Evolutionary conservation across 2,797 vertebrate species (phyloP).

Genomic region (Brachyalestes nurse): DNA sequence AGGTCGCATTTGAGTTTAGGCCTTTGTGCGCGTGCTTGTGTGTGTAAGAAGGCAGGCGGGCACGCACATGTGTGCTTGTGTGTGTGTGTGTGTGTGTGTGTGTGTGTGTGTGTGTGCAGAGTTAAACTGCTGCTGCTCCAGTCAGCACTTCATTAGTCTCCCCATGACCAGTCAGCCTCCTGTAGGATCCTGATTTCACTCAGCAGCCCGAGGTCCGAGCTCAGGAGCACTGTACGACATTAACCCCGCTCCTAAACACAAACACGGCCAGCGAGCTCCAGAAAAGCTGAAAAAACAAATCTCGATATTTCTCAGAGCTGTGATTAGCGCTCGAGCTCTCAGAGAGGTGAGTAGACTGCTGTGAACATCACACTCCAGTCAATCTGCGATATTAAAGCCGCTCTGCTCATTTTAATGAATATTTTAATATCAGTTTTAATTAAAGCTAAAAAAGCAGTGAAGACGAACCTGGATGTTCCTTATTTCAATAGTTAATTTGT

Average conservation of each 20-base stretch:
- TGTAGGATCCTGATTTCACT: slow-evolving; percentile 33
- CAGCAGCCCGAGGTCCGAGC: not conserved
- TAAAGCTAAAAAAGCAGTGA: no score
- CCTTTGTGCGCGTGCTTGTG: not conserved
- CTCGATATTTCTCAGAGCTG: not conserved
- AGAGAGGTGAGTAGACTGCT: slow-evolving; percentile 7
- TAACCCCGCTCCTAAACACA: not conserved
- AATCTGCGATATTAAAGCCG: no score
- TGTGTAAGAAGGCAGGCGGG: slow-evolving; percentile 3
- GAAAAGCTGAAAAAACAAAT: not conserved
- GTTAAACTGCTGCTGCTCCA: slow-evolving; percentile 48
- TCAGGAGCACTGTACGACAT: not conserved
- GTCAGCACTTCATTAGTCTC: slow-evolving; percentile 56
- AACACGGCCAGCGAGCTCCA: not conserved
- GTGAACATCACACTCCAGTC: no score
- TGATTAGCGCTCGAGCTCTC: slow-evolving; percentile 5
- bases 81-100: slow-evolving; percentile 16
- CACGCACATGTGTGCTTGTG: slow-evolving; percentile 4
- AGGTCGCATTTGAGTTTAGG: slow-evolving; percentile 6
- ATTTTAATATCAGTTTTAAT: no score
- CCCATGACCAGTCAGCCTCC: slow-evolving; percentile 28
- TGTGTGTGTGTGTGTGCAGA: slow-evolving; percentile 13
- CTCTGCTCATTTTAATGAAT: no score
- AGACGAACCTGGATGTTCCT: no score
- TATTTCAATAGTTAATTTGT: no score